Evolutionary conservation across 2,888 invertebrate genomes (phyloP), one percentile per base, ranked within the genome.

Genomic region (Drosophila pseudotalamancana): DNA sequence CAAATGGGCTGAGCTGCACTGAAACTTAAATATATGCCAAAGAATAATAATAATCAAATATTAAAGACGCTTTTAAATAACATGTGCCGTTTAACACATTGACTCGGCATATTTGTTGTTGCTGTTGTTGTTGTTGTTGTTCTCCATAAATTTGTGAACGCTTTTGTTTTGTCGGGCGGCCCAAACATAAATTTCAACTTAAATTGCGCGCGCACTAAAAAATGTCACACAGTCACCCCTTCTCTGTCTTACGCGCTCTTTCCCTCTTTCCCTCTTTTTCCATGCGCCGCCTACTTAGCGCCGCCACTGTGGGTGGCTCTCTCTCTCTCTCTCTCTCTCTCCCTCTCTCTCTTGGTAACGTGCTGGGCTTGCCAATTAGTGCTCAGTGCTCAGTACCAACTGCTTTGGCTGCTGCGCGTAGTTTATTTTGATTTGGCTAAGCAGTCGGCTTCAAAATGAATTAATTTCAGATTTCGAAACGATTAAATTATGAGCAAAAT

Each of bases 61-160:
- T 86, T 80, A 77, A 84, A 84, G 69, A 70, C 61, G 51, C 71
- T 74, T 74, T 83, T 63, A 76, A 71, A 84, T 87, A 77, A 84
- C 87, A 83, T 83, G 66, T 87, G 83, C 82, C 88, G 82, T 87
- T 89, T 89, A 89, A 86, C 90, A 89, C 90, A 89, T 89, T 89
- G 80, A 67, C 80, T 59, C 77, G 63, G 56, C 56, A 65, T 12
- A 40, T 45, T 31, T n/a, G 61, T 27, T 53, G 23, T 31, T 40
- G 5, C 32, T 42, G 1, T 31, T 34, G 12, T 29, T 62, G 1
- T 31, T 34, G 12, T 29, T 62, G 3, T 16, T 16, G 1, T 32
- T 35, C 9, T 34, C 39, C 6, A 35, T 34, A 8, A 55, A 65
- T 78, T 74, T 71, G 64, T 77, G 53, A 68, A 78, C 82, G 65